Percentiles rank a stretch among this genome's conserved stretches.
These are phyloP conservation scores for Blastobasis lacticolella DNA, from an alignment of 2,888 invertebrate species.

Conservation along the genomic window DNA sequence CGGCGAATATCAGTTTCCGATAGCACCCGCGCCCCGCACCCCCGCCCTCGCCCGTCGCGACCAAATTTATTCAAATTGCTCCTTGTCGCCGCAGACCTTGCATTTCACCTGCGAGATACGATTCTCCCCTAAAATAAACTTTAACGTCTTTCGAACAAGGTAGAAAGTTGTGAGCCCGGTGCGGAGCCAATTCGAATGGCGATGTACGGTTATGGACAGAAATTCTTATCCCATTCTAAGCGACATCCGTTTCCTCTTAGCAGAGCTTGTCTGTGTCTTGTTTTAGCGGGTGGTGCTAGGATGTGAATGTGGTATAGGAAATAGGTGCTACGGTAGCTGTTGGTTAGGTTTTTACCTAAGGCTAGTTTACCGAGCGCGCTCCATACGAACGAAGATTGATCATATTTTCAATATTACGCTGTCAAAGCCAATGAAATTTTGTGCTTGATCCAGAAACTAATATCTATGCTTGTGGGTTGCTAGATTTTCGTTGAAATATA, in stretches of 20 bases:
- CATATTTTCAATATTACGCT: too few species aligned
- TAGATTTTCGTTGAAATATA: too few species aligned
- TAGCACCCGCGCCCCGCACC: constrained; percentile 47
- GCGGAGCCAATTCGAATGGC: constrained; percentile 43
- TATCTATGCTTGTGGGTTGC: too few species aligned
- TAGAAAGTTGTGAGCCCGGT: constrained; percentile 14
- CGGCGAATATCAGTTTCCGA: constrained; percentile 56
- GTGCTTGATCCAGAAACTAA: too few species aligned
- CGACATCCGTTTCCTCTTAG: constrained; percentile 66
- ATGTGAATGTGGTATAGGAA: too few species aligned
- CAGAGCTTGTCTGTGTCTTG: constrained; percentile 38
- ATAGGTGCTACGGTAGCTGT: too few species aligned
- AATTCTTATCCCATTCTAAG: constrained; percentile 70
- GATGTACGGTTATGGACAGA: constrained; percentile 58
- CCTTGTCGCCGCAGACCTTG: constrained; percentile 59
- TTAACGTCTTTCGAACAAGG: constrained; percentile 13
- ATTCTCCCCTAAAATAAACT: too few species aligned
- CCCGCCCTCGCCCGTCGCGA: constrained; percentile 29
- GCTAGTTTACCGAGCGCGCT: too few species aligned
- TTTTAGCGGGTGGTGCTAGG: too few species aligned
- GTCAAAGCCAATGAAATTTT: too few species aligned
- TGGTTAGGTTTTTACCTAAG: too few species aligned
- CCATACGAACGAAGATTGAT: too few species aligned
- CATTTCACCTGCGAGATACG: constrained; percentile 24
- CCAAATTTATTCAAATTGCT: constrained; percentile 73